These are phyloP conservation scores for Scolopax rusticola DNA, from an alignment of 2,797 vertebrate genomes.

Conservation along the genomic window DNA sequence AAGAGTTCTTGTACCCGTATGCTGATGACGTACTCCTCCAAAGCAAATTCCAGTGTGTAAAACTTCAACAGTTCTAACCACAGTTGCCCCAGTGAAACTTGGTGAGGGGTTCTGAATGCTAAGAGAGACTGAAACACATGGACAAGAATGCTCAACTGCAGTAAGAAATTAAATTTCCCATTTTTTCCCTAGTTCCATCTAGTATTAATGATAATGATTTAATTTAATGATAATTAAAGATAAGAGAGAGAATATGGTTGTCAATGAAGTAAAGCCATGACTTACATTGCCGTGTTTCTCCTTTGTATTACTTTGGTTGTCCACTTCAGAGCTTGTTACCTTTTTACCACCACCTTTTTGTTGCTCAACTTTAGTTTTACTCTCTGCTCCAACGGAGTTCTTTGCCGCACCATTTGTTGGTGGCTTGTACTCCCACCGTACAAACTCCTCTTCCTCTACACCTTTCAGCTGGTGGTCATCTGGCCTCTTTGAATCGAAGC, in stretches of 20 bases:
- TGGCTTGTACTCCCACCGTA: slow-evolving; percentile 92
- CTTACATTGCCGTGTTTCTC: slow-evolving; percentile 89
- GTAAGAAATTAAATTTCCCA: not conserved
- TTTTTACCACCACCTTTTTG: slow-evolving; percentile 80
- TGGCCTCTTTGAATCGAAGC: slow-evolving; percentile 91
- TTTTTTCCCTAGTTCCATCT: not conserved
- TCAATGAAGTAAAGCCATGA: slow-evolving; percentile 6
- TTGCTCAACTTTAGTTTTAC: slow-evolving; percentile 84
- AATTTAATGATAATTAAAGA: not conserved
- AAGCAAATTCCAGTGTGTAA: slow-evolving; percentile 97
- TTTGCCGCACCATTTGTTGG: slow-evolving; percentile 83
- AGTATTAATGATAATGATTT: not conserved
- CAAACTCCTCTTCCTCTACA: slow-evolving; percentile 84
- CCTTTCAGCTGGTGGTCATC: slow-evolving; percentile 95
- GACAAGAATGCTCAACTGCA: slow-evolving; percentile 36
- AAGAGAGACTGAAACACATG: slow-evolving; percentile 84
- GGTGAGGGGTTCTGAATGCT: slow-evolving; percentile 79
- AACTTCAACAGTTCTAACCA: slow-evolving; percentile 97
- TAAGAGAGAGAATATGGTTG: not conserved
- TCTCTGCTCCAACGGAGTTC: slow-evolving; percentile 79
- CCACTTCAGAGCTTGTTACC: slow-evolving; percentile 65
- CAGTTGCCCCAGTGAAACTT: slow-evolving; percentile 88
- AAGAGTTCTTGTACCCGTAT: slow-evolving; percentile 91
- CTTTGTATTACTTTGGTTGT: slow-evolving; percentile 79
- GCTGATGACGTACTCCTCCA: slow-evolving; percentile 96